phyloP scores from a whole-genome alignment of 2,797 vertebrate species.

The Melanotaenia pygmaea region DNA sequence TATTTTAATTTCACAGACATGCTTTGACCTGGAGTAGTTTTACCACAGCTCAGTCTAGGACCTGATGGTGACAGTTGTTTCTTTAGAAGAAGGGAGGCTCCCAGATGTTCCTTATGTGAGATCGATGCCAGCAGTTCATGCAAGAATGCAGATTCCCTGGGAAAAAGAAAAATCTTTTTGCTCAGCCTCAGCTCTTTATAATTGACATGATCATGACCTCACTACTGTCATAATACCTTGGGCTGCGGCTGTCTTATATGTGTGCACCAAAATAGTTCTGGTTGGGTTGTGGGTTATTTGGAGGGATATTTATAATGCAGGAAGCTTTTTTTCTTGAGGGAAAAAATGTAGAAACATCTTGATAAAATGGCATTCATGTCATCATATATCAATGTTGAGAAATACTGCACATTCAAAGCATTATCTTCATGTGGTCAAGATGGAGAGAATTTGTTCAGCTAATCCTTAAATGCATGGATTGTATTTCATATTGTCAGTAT shows the following conservation, averaged over 20 bases:
- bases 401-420: background rate
- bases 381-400: background rate
- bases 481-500: constrained; percentile 5
- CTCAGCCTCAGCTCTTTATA: constrained; percentile 72
- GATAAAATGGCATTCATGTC: constrained; percentile 6
- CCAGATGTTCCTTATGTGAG: constrained; percentile 81
- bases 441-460: background rate
- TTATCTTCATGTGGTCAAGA: constrained; percentile 10
- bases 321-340: background rate
- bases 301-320: background rate
- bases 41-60: constrained; percentile 39
- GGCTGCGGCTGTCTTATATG: constrained; percentile 38
- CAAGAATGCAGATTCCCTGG: constrained; percentile 82
- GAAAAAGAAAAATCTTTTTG: constrained; percentile 74
- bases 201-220: constrained; percentile 72
- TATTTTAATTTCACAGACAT: constrained; percentile 34
- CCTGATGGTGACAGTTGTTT: constrained; percentile 73
- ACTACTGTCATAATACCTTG: constrained; percentile 62
- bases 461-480: constrained; percentile 2
- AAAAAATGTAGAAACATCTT: constrained; percentile 1
- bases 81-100: constrained; percentile 72
- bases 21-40: constrained; percentile 35
- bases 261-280: constrained; percentile 22
- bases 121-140: constrained; percentile 77
- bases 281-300: background rate